Evolutionary conservation across 2,797 vertebrate genomes (phyloP), one percentile per base, ranked within the genome.

Genomic region (Sebastes oblongus): DNA sequence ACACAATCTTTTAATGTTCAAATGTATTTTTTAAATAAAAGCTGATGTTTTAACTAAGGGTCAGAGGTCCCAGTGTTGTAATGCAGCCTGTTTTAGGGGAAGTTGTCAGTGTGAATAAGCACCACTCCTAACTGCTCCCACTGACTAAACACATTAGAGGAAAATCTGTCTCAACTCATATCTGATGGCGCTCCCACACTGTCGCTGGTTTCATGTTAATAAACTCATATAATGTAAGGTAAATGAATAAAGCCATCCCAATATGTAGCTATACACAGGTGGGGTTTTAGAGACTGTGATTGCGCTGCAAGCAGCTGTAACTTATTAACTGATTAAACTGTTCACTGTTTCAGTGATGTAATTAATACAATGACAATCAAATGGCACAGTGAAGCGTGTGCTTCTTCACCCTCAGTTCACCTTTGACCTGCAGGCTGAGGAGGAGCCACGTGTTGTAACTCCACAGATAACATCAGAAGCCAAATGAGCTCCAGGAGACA

Each of bases 381-480:
- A 64, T 58, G n/a, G 34, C 32, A 59, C 6, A 36, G 7, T 10
- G 14, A 20, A 60, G 58, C 29, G 46, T 66, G 46, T 13, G 36
- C 16, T 34, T 18, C 39, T 27, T 59, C 24, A 20, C 24, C 29
- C 30, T 20, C 2, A 3, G 54, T 65, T 85, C 25, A 89, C 82
- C 87, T 90, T 87, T 85, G 76, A 86, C 84, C 88, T 50, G 67
- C 27, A 55, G 29, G 16, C 46, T 34, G 66, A 66, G n/a, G 61
- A 78, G 12, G 62, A 81, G 6, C 39, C 18, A 8, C 7, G 61
- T 75, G 64, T 74, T 55, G 70, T 46, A 82, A 78, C 32, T 56
- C 6, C 18, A 2, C 42, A 70, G 76, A 85, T 87, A 75, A 82
- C 62, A 58, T 16, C 2, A 64, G 58, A 68, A 24, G 14, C 25